Evolutionary conservation across 2,113 vertebrate species (phyloP).

Genomic region (Anser cygnoides): DNA sequence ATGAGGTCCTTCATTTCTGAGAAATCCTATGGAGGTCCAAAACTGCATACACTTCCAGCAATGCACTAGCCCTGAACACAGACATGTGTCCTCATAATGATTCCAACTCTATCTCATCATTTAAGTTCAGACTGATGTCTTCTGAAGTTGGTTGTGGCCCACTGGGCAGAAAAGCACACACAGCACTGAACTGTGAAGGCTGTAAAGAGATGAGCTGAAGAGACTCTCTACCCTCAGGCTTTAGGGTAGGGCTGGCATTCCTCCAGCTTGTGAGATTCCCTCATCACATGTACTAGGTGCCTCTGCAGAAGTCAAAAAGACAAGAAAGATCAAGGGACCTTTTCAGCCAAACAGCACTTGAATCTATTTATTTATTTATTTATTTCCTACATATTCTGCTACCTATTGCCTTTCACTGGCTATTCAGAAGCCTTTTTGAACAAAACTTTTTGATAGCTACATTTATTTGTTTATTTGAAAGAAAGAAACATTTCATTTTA

Average conservation of each 20-base stretch:
- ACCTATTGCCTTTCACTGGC: background rate
- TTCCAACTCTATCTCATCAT: fast-evolving
- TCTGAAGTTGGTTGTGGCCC: background rate
- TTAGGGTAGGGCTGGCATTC: background rate
- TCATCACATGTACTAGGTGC: background rate
- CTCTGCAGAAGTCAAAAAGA: background rate
- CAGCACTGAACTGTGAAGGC: background rate
- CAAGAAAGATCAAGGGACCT: background rate
- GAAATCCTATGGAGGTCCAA: background rate
- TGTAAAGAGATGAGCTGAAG: background rate
- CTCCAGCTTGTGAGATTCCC: background rate
- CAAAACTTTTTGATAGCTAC: background rate
- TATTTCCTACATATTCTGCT: background rate
- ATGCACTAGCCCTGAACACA: too few species aligned
- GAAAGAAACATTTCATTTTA: background rate
- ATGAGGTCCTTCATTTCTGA: background rate
- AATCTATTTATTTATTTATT: background rate
- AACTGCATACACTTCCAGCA: background rate
- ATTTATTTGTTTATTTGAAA: background rate
- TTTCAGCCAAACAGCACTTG: background rate
- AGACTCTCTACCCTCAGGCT: background rate
- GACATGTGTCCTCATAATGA: background rate
- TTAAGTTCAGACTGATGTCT: background rate
- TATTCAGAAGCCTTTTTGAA: background rate
- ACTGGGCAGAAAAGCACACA: background rate